These are phyloP conservation scores for Autographa pulchrina DNA, from an alignment of 2,888 invertebrate genomes.

Conservation along the genomic window DNA sequence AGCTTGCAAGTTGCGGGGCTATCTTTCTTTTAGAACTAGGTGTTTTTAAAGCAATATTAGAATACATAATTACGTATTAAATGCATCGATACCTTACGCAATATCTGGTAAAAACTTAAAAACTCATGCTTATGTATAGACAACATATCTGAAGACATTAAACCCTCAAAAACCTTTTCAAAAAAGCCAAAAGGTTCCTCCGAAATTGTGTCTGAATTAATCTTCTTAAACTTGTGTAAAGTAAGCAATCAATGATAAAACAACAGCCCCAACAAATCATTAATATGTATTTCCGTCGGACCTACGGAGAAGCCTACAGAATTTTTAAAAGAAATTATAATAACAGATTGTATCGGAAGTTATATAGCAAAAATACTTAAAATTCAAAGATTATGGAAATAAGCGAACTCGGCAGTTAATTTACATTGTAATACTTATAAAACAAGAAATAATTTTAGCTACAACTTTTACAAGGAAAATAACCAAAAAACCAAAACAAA, in stretches of 20 bases:
- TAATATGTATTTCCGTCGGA: conserved; percentile 27
- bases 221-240: neutral
- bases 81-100: too few relatives aligned
- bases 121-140: too few relatives aligned
- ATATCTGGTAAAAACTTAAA: too few relatives aligned
- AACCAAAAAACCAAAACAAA: too few relatives aligned
- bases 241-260: neutral
- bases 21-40: neutral
- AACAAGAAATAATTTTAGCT: too few relatives aligned
- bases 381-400: conserved; percentile 53
- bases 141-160: too few relatives aligned
- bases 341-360: conserved; percentile 49
- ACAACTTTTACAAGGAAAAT: too few relatives aligned
- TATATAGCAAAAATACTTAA: conserved; percentile 41
- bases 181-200: neutral
- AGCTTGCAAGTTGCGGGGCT: neutral
- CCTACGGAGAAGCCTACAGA: conserved; percentile 1
- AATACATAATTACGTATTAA: too few relatives aligned
- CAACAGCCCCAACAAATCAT: conserved; percentile 6
- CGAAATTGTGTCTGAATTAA: neutral
- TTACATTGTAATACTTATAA: conserved; percentile 20
- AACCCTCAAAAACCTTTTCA: neutral
- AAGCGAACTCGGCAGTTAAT: neutral
- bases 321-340: conserved; percentile 50
- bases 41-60: too few relatives aligned